phyloP scores from a whole-genome alignment of 2,797 vertebrate genomes.

The Graptemys geographica region DNA sequence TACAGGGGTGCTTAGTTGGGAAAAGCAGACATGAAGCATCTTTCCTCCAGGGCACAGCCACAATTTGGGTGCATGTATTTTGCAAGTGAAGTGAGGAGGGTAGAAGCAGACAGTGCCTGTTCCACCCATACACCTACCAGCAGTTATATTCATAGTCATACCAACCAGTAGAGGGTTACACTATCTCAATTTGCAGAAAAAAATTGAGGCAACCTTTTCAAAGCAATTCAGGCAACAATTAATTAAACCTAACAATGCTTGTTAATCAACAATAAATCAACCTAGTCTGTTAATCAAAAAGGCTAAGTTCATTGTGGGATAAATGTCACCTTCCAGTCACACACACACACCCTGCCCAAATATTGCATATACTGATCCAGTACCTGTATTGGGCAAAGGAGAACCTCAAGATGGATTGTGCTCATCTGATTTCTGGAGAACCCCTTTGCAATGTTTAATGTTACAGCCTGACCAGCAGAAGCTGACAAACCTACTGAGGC shows the following conservation, averaged over 20 bases:
- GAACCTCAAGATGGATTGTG: background rate
- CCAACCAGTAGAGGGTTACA: background rate
- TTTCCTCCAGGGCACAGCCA: rapidly evolving
- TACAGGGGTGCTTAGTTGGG: background rate
- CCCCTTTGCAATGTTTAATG: background rate
- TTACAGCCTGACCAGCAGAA: background rate
- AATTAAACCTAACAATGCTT: background rate
- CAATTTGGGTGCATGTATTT: background rate
- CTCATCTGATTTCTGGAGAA: background rate
- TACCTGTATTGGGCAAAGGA: background rate
- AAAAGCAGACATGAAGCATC: rapidly evolving
- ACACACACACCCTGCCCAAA: background rate
- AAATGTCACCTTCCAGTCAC: background rate
- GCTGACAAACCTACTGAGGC: background rate
- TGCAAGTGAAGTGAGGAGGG: background rate
- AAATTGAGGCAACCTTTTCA: background rate
- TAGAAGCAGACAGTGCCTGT: background rate
- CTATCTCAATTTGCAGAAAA: background rate
- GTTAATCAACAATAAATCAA: background rate
- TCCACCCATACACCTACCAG: background rate
- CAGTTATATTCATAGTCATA: background rate
- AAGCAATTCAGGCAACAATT: background rate
- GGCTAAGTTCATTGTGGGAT: background rate
- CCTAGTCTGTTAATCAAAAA: background rate
- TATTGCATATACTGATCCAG: background rate